A percentile compares a stretch with the other conserved stretches of the same genome.
phyloP scores from a whole-genome alignment of 1,140 invertebrate genomes.

The Phymastichus coffea region DNA sequence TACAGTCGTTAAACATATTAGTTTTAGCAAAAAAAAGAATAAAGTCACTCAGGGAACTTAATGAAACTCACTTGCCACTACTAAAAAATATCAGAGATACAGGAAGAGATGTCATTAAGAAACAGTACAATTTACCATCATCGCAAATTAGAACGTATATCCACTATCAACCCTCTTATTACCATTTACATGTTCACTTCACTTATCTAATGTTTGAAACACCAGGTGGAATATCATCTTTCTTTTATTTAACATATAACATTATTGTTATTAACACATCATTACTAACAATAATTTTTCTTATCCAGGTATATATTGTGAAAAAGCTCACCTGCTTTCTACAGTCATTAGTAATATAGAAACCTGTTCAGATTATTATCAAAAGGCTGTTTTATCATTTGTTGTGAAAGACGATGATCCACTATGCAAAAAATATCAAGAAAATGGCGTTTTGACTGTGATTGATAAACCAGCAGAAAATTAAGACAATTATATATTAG shows the following conservation, averaged over 20 bases:
- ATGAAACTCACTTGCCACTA: slow-evolving; percentile 73
- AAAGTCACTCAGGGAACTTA: slow-evolving; percentile 83
- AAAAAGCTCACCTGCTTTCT: slow-evolving; percentile 82
- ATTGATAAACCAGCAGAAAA: slow-evolving; percentile 21
- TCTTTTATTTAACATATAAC: slow-evolving; percentile 5
- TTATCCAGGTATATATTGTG: slow-evolving; percentile 66
- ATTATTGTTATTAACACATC: slow-evolving; percentile 1
- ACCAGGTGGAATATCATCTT: slow-evolving; percentile 61
- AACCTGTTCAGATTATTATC: slow-evolving; percentile 79
- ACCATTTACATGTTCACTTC: slow-evolving; percentile 95
- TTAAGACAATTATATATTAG: slow-evolving; percentile 23
- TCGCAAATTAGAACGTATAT: slow-evolving; percentile 82
- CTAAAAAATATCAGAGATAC: slow-evolving; percentile 78
- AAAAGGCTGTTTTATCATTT: slow-evolving; percentile 75
- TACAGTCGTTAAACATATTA: slow-evolving; percentile 79
- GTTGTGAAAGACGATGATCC: slow-evolving; percentile 64
- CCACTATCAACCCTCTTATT: slow-evolving; percentile 97
- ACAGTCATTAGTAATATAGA: slow-evolving; percentile 92
- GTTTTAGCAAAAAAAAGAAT: slow-evolving; percentile 77
- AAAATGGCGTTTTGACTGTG: slow-evolving; percentile 37
- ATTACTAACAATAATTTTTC: slow-evolving; percentile 16
- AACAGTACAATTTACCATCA: slow-evolving; percentile 74
- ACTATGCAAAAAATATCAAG: slow-evolving; percentile 41
- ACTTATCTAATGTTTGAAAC: slow-evolving; percentile 80
- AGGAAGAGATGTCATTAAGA: slow-evolving; percentile 70